Base-by-base conservation (phyloP, 2,113 vertebrate species). In the Psephotus haematonotus region DNA sequence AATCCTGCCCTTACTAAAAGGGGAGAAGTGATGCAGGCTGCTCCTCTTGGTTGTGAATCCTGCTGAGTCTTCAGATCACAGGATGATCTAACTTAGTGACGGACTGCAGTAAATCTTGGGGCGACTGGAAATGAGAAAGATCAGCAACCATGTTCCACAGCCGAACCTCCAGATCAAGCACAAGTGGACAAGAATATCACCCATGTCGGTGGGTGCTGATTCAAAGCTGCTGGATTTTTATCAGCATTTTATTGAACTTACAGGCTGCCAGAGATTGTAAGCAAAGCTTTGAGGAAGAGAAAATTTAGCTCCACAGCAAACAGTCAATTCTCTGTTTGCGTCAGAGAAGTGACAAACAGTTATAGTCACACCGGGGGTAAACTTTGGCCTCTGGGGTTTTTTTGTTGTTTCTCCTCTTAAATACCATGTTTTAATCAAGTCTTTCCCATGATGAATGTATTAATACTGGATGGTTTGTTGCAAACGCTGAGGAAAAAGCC, bases 11-110 rank as follows among this genome's bases (percentile, higher is more conserved):
- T 85, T 37, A 46, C 63, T 95, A 86, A 82, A 9, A 20, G n/a
- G 22, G 46, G 43, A 65, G 63, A 33, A 71, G 47, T 6, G 17
- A 62, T 59, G 37, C 44, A 49, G 31, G 15, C 46, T 28, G 5
- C 59, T 90, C 60, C 33, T 72, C 64, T n/a, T 83, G 59, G 65
- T 53, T 63, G 37, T 1, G 10, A 75, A 82, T 92, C 64, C 49
- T 90, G 70, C 78, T 74, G 84, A 96, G 75, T 74, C 67, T 90
- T 90, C 63, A 77, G 19, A 52, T 76, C 83, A 62, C 29, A 44
- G 27, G 16, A 24, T 81, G 71, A 80, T 77, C 93, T 92, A 80
- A 81, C 74, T 80, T n/a, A 71, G 52, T 62, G 70, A 72, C 59
- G 82, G 91, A 72, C 67, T 85, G 82, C 31, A 53, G 69, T 47